Conservation (phyloP, 2,888 invertebrate species). For the Elmis aenea region DNA sequence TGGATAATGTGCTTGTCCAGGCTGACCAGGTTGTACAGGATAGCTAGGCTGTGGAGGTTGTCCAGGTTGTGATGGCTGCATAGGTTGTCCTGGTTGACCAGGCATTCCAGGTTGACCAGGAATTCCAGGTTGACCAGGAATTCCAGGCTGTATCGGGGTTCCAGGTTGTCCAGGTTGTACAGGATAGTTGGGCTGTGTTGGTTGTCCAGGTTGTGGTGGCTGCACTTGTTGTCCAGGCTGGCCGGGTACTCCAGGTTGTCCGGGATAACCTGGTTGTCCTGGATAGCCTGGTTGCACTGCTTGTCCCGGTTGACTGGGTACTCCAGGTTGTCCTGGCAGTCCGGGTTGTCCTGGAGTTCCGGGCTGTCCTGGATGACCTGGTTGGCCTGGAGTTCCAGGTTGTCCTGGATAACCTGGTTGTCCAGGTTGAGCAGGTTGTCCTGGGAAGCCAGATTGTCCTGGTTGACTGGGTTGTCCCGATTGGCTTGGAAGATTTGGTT, state of each 20-base stretch:
- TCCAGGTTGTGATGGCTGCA: conserved; percentile 2
- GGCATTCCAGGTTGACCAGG: conserved; percentile 22
- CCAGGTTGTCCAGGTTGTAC: conserved; percentile 44
- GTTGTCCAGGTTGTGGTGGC: conserved; percentile 43
- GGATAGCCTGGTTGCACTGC: conserved; percentile 13
- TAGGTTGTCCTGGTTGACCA: conserved; percentile 3
- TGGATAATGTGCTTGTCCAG: conserved; percentile 48
- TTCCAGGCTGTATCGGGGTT: conserved; percentile 37
- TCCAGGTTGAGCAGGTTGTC: conserved; percentile 11
- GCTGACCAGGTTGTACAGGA: conserved; percentile 11
- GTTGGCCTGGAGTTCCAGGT: conserved; percentile 14
- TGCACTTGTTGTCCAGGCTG: conserved; percentile 3
- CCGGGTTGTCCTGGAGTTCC: conserved; percentile 54
- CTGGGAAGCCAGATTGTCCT: conserved; percentile 12
- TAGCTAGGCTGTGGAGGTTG: conserved; percentile 10
- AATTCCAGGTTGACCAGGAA: conserved; percentile 9
- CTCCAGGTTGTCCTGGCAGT: conserved; percentile 13
- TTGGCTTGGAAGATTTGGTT: conserved; percentile 16
- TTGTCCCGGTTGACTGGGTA: not conserved
- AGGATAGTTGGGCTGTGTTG: conserved; percentile 51
- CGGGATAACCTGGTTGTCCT: conserved; percentile 12
- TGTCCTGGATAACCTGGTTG: conserved; percentile 14
- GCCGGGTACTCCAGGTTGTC: conserved; percentile 5
- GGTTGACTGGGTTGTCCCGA: conserved; percentile 17
- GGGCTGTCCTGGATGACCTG: conserved; percentile 37